Percentiles rank a stretch among this genome's conserved stretches.
phyloP scores from a whole-genome alignment of 2,113 vertebrate genomes.

The Chaenogobius annularis region DNA sequence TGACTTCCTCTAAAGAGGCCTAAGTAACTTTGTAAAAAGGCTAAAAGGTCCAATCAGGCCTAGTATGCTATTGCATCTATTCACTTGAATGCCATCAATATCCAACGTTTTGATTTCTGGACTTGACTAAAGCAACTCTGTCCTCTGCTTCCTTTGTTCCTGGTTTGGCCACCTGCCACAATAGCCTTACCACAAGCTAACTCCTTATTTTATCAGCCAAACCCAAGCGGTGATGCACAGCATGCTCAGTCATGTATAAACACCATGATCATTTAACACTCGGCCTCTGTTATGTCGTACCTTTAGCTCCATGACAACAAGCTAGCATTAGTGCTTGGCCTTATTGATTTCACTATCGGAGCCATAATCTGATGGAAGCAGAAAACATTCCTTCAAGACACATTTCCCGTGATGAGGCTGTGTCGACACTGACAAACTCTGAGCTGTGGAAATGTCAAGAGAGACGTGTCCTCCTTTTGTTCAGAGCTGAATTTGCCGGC shows the following conservation, averaged over 20 bases:
- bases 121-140: not conserved
- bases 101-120: not conserved
- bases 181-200: not conserved
- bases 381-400: conserved; percentile 68
- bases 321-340: not conserved
- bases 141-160: not conserved
- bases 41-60: too few species aligned
- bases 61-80: not conserved
- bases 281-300: conserved; percentile 4
- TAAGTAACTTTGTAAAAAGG: too few species aligned
- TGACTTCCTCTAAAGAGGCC: not conserved
- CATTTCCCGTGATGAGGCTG: conserved; percentile 65
- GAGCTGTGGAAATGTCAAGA: conserved; percentile 75
- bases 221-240: conserved; percentile 10
- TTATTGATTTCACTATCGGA: conserved; percentile 35
- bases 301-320: conserved; percentile 25
- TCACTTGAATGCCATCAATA: not conserved
- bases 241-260: not conserved
- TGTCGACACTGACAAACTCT: conserved; percentile 66
- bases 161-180: not conserved
- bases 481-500: conserved; percentile 61
- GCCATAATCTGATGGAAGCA: conserved; percentile 26
- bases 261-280: not conserved
- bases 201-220: not conserved
- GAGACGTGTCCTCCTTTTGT: conserved; percentile 75